Evolutionary conservation across 2,797 vertebrate species (phyloP), one percentile per base, ranked within the genome.

Genomic region (Setipinna tenuifilis): DNA sequence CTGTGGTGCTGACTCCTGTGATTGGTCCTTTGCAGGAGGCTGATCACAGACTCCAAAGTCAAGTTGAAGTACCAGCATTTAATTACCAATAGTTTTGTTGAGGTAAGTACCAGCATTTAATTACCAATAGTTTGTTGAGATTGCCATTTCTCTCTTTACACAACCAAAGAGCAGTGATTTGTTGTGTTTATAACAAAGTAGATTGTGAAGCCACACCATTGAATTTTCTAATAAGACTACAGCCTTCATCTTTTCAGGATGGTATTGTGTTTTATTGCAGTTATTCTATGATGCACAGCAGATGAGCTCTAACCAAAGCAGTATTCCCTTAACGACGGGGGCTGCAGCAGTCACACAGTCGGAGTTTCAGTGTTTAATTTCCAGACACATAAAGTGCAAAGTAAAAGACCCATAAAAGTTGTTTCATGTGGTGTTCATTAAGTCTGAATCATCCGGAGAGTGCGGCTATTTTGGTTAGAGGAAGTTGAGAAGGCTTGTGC

Each of bases 41-140:
- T 99, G 95, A 99, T 99, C 93, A 99, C 98, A 96, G 98, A 99
- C 96, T 99, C 98, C 90, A 99, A 99, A 97, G 98, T 99, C 95
- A 99, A 99, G 95, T 97, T 99, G 97, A 99, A 99, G 96, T 99
- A 99, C 97, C 98, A 99, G 95, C 98, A 99, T 98, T 98, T 99
- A 98, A 99, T 99, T 96, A 99, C 98, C 83, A 99, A 99, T 98
- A 99, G 98, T 97, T 99, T 99, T 98, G 98, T 99, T 97, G 98
- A 99, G 98, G 98, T 99, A 96, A 98, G 96, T 99, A 99, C 97
- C 98, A 99, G 95, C 98, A 99, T 98, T 98, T 99, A 98, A 99
- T 99, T 96, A 99, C 98, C 83, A 99, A 99, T 98, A 99, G 98
- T 97, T 99, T 99, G 98, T 99, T 97, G 98, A 99, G 97, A 93